Conservation (phyloP, 2,888 invertebrate species). For the Rhopalosiphum nymphaeae region DNA sequence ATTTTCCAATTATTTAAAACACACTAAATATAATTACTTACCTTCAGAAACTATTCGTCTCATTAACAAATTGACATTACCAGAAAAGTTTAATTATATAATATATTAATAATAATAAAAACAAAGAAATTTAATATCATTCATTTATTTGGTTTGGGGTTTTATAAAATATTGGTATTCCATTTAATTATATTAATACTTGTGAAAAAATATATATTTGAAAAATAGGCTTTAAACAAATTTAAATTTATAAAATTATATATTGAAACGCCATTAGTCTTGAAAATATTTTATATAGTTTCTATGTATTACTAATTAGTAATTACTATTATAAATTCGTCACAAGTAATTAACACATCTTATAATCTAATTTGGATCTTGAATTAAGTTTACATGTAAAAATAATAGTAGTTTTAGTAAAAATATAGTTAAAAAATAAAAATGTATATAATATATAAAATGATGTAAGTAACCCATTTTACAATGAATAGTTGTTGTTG, state of each 20-base stretch:
- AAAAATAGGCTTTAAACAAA: conserved; percentile 15
- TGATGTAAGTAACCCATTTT: neutral
- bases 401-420: conserved; percentile 44
- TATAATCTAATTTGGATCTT: conserved; percentile 44
- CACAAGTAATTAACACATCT: conserved; percentile 38
- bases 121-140: neutral
- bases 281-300: conserved; percentile 18
- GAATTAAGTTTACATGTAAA: conserved; percentile 35
- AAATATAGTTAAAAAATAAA: conserved; percentile 41
- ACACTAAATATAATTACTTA: neutral
- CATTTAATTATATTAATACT: conserved; percentile 45
- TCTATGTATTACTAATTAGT: neutral
- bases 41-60: neutral
- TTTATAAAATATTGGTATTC: conserved; percentile 40
- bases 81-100: neutral
- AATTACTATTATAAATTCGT: conserved; percentile 49
- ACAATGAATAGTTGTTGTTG: conserved; percentile 21
- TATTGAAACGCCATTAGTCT: neutral
- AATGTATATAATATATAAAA: conserved; percentile 38
- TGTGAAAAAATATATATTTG: conserved; percentile 33
- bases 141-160: conserved; percentile 39
- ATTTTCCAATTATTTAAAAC: neutral
- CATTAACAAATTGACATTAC: neutral
- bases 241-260: conserved; percentile 23
- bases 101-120: neutral